Evolutionary conservation across 1,140 invertebrate species (phyloP).

Genomic region (Anagrus nilaparvatae): DNA sequence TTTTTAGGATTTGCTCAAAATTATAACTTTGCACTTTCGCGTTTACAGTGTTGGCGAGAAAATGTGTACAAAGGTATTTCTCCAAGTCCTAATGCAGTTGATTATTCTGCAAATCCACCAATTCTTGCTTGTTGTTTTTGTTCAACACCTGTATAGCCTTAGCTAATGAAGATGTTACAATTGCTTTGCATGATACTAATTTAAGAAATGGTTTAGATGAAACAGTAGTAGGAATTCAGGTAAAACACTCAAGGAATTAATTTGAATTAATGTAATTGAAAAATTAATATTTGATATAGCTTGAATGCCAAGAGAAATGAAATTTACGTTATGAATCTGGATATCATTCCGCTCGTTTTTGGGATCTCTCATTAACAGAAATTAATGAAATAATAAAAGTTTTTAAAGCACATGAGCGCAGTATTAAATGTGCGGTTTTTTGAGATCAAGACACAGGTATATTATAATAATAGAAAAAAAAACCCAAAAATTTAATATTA

Average conservation of each 20-base stretch:
- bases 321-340: constrained; percentile 75
- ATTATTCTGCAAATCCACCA: constrained; percentile 29
- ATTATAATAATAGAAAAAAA: neutral
- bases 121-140: constrained; percentile 42
- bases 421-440: constrained; percentile 69
- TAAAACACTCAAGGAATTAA: too few species aligned
- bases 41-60: constrained; percentile 30
- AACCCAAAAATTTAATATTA: constrained; percentile 19
- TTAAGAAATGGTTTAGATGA: too few species aligned
- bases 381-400: constrained; percentile 43
- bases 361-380: constrained; percentile 49
- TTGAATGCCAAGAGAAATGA: constrained; percentile 66
- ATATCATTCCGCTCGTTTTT: constrained; percentile 68
- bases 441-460: constrained; percentile 50
- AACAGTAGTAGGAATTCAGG: too few species aligned
- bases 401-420: constrained; percentile 65
- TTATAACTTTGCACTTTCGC: constrained; percentile 31
- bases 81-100: constrained; percentile 23
- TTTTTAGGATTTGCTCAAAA: constrained; percentile 20
- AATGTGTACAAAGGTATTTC: constrained; percentile 36
- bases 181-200: constrained; percentile 51
- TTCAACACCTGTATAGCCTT: constrained; percentile 50
- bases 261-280: too few species aligned
- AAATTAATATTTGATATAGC: too few species aligned
- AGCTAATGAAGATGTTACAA: constrained; percentile 74